A percentile compares a stretch with the other conserved stretches of the same genome.
These are phyloP conservation scores for Drosophila aldrichi DNA, from an alignment of 2,888 invertebrate genomes.

Conservation along the genomic window DNA sequence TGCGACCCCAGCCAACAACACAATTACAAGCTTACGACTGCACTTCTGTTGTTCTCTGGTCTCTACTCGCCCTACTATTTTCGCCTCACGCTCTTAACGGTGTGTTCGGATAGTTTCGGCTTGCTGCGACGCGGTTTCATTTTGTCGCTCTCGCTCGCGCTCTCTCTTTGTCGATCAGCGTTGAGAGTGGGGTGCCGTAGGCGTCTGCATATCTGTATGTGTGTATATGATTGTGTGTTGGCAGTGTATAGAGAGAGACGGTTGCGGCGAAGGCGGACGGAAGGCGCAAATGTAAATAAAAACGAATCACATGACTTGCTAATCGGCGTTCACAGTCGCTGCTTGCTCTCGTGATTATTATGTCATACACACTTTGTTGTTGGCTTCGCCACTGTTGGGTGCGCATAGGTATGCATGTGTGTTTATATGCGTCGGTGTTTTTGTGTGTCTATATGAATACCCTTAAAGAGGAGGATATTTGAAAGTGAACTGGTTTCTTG, in stretches of 20 bases:
- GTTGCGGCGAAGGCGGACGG: slow-evolving; percentile 40
- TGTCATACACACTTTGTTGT: slow-evolving; percentile 81
- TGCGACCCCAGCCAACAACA: slow-evolving; percentile 36
- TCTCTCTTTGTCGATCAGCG: slow-evolving; percentile 36
- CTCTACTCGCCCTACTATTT: slow-evolving; percentile 10
- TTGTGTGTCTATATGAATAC: slow-evolving; percentile 10
- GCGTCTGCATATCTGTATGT: slow-evolving; percentile 2
- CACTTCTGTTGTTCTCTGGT: slow-evolving; percentile 12
- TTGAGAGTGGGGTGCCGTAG: slow-evolving; percentile 20
- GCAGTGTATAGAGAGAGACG: slow-evolving; percentile 20
- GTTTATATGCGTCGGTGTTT: neutral
- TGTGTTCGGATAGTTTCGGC: slow-evolving; percentile 28
- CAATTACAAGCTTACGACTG: slow-evolving; percentile 21
- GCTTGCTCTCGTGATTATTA: slow-evolving; percentile 85
- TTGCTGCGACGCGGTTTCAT: slow-evolving; percentile 30
- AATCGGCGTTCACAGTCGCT: slow-evolving; percentile 81
- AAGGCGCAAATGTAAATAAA: slow-evolving; percentile 81
- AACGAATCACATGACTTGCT: slow-evolving; percentile 85
- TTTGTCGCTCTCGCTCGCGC: slow-evolving; percentile 17
- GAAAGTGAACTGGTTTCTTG: neutral
- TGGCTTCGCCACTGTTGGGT: slow-evolving; percentile 44
- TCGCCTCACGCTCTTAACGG: slow-evolving; percentile 5
- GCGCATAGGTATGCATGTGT: slow-evolving; percentile 21
- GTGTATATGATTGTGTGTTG: slow-evolving; percentile 22
- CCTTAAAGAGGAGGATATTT: slow-evolving; percentile 35